These are phyloP conservation scores for Ichneumon xanthorius DNA, from an alignment of 2,888 invertebrate genomes.

Conservation along the genomic window DNA sequence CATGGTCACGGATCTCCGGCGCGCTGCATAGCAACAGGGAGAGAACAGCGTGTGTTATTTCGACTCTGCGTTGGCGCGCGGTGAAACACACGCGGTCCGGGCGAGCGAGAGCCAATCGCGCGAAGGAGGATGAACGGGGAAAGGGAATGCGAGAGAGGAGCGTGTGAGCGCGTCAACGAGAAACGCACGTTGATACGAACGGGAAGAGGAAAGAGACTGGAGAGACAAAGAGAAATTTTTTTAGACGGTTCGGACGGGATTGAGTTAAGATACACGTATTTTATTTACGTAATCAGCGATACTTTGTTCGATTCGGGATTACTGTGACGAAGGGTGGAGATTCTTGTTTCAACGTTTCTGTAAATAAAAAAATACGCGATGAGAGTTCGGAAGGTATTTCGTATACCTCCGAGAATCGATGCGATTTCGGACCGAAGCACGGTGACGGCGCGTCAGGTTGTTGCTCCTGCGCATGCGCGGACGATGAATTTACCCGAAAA, in stretches of 20 bases:
- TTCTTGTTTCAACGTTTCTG: too few relatives aligned
- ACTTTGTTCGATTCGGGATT: not conserved
- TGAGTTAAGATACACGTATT: too few relatives aligned
- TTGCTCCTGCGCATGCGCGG: too few relatives aligned
- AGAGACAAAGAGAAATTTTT: slow-evolving; percentile 49
- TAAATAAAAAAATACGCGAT: too few relatives aligned
- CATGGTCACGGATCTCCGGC: slow-evolving; percentile 68
- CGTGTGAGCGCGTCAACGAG: slow-evolving; percentile 65
- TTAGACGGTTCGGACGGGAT: too few relatives aligned
- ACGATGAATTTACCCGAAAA: too few relatives aligned
- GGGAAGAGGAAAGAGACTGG: slow-evolving; percentile 15
- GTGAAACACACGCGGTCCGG: slow-evolving; percentile 67
- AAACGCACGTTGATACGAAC: slow-evolving; percentile 59
- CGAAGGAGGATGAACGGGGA: slow-evolving; percentile 49
- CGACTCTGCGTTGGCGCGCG: slow-evolving; percentile 68
- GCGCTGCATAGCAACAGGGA: slow-evolving; percentile 83
- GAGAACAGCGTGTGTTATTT: slow-evolving; percentile 75
- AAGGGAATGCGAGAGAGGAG: slow-evolving; percentile 57
- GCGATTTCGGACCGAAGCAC: too few relatives aligned
- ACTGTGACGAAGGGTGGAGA: too few relatives aligned
- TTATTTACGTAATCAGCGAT: not conserved
- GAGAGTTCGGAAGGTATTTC: too few relatives aligned
- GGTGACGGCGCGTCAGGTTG: too few relatives aligned
- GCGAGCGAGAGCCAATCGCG: slow-evolving; percentile 65
- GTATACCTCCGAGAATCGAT: too few relatives aligned